Percentiles rank a stretch among this genome's conserved stretches.
Evolutionary conservation across 2,113 vertebrate genomes (phyloP).

Genomic region (Phylloscopus trochiloides): DNA sequence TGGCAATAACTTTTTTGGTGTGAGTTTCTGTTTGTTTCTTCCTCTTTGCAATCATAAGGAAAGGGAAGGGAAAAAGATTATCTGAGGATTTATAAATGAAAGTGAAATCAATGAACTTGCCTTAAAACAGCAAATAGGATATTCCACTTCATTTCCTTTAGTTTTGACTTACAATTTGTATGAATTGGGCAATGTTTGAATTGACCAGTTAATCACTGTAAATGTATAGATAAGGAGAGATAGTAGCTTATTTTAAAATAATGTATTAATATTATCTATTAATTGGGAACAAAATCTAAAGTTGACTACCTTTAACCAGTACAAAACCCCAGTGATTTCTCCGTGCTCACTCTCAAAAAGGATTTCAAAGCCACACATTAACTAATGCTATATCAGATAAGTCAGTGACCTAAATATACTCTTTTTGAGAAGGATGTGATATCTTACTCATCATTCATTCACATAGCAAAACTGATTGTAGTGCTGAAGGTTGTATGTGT

Average conservation of each 20-base stretch:
- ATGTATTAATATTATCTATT: not conserved
- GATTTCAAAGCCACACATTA: not conserved
- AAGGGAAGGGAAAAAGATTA: not conserved
- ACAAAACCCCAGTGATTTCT: not conserved
- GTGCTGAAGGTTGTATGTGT: not conserved
- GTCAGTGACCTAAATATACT: constrained; percentile 1
- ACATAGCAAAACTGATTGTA: not conserved
- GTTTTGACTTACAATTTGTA: not conserved
- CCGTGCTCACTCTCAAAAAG: not conserved
- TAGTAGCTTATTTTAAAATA: not conserved
- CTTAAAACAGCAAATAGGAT: not conserved
- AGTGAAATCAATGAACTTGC: not conserved
- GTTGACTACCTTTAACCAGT: not conserved
- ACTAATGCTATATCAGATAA: not conserved
- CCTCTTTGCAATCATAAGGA: not conserved
- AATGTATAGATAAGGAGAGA: not conserved
- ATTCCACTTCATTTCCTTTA: not conserved
- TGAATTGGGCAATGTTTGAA: not conserved
- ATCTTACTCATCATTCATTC: not conserved
- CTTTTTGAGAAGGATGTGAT: not conserved
- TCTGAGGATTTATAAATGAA: not conserved
- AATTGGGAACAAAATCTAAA: not conserved
- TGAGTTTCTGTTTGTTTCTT: not conserved
- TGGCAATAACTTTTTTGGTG: not conserved
- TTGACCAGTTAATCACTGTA: not conserved